phyloP scores from a whole-genome alignment of 1,140 invertebrate species.

The Drosophila varians region DNA sequence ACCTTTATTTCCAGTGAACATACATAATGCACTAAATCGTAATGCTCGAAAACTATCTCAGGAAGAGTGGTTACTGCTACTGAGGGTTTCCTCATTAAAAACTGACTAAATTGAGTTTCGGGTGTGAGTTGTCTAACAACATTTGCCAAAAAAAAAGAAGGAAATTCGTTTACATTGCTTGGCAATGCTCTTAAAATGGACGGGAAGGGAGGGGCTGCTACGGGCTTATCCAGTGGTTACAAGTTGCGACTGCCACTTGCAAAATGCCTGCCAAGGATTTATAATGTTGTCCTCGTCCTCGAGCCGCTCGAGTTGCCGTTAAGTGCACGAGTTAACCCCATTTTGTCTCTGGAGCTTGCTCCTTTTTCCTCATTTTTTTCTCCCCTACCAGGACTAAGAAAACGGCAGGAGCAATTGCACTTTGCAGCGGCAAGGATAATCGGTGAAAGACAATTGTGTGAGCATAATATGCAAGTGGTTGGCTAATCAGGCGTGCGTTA shows the following conservation, averaged over 20 bases:
- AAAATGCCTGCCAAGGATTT: slow-evolving; percentile 77
- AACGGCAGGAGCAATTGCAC: slow-evolving; percentile 6
- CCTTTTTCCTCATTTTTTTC: background rate
- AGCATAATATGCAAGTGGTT: slow-evolving; percentile 23
- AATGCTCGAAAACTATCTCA: slow-evolving; percentile 13
- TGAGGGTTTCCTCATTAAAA: slow-evolving; percentile 73
- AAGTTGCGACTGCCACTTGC: slow-evolving; percentile 71
- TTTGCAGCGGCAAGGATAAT: slow-evolving; percentile 30
- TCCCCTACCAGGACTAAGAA: slow-evolving; percentile 4
- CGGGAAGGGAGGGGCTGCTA: background rate
- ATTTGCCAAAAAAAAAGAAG: slow-evolving; percentile 43
- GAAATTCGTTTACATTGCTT: slow-evolving; percentile 24
- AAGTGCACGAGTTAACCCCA: slow-evolving; percentile 80
- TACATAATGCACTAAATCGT: slow-evolving; percentile 13
- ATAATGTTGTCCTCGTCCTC: slow-evolving; percentile 79
- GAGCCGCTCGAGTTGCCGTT: slow-evolving; percentile 72
- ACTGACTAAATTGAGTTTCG: slow-evolving; percentile 73
- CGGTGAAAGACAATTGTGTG: slow-evolving; percentile 17
- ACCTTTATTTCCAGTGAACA: slow-evolving; percentile 2
- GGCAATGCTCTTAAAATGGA: slow-evolving; percentile 47
- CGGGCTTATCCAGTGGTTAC: slow-evolving; percentile 30
- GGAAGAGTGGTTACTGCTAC: slow-evolving; percentile 25
- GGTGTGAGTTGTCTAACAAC: slow-evolving; percentile 45
- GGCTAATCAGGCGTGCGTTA: slow-evolving; percentile 27
- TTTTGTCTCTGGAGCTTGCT: slow-evolving; percentile 47